These are phyloP conservation scores for Pleuronectes platessa DNA, from an alignment of 2,113 vertebrate species.

Conservation along the genomic window DNA sequence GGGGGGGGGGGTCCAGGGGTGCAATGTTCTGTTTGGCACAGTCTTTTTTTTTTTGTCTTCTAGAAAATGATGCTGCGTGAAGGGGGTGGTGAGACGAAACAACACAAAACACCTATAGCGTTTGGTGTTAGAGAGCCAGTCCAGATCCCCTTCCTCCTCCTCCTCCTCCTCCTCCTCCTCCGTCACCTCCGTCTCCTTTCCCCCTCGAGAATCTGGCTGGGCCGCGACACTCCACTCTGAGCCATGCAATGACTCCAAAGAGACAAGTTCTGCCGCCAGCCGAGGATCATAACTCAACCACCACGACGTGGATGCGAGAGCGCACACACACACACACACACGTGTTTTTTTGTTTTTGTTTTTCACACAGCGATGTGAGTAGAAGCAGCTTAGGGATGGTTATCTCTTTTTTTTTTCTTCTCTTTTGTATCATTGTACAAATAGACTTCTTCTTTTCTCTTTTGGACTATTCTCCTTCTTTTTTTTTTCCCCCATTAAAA, in stretches of 20 bases:
- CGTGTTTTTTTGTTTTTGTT: slow-evolving; percentile 20
- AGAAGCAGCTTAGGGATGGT: slow-evolving; percentile 86
- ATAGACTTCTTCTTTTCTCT: slow-evolving; percentile 73
- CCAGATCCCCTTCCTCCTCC: slow-evolving; percentile 66
- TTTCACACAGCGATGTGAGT: slow-evolving; percentile 74
- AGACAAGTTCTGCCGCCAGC: slow-evolving; percentile 65
- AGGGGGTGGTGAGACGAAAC: slow-evolving; percentile 73
- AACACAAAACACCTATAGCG: slow-evolving; percentile 68
- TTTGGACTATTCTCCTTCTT: slow-evolving; percentile 52
- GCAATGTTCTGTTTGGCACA: slow-evolving; percentile 62
- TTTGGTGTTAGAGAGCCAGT: slow-evolving; percentile 77
- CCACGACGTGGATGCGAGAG: slow-evolving; percentile 64
- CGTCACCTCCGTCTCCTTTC: slow-evolving; percentile 23
- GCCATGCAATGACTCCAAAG: slow-evolving; percentile 83
- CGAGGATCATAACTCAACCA: slow-evolving; percentile 68
- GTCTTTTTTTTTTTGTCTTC: slow-evolving; percentile 77
- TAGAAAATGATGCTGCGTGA: slow-evolving; percentile 73
- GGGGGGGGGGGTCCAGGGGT: slow-evolving; percentile 44
- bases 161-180: slow-evolving; percentile 49
- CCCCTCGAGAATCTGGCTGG: slow-evolving; percentile 79
- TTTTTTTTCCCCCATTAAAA: slow-evolving; percentile 73
- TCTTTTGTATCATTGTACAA: slow-evolving; percentile 59
- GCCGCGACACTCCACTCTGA: slow-evolving; percentile 85
- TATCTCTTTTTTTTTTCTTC: slow-evolving; percentile 65
- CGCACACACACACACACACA: slow-evolving; percentile 36